These are phyloP conservation scores for Caenorhabditis briggsae DNA, from an alignment of 1,140 invertebrate species.

Conservation along the genomic window DNA sequence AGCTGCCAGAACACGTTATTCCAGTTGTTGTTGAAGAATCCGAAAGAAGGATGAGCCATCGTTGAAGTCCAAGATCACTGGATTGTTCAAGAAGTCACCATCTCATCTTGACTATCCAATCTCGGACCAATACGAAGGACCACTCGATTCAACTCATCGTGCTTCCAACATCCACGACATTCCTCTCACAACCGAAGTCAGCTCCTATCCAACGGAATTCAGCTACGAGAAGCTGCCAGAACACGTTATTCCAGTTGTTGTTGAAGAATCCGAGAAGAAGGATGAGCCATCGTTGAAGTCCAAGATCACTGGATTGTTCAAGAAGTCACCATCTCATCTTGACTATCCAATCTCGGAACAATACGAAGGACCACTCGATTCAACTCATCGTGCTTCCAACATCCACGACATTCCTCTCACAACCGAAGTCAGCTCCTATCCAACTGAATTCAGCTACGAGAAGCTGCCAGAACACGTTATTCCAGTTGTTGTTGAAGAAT, in stretches of 20 bases:
- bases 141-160: neutral
- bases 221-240: neutral
- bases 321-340: constrained; percentile 14
- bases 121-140: constrained; percentile 1
- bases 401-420: neutral
- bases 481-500: neutral
- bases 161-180: neutral
- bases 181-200: neutral
- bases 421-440: neutral
- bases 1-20: neutral
- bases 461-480: neutral
- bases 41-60: neutral
- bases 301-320: neutral
- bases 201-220: constrained; percentile 3
- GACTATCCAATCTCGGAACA: constrained; percentile 14
- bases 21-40: neutral
- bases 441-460: constrained; percentile 21
- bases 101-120: constrained; percentile 24
- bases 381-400: neutral
- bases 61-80: too few relatives aligned
- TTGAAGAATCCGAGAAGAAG: constrained; percentile 5
- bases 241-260: neutral
- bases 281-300: neutral
- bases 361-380: constrained; percentile 24
- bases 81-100: constrained; percentile 8